Percentiles rank a stretch among this genome's conserved stretches.
Evolutionary conservation across 2,797 vertebrate genomes (phyloP).

Genomic region (Lates japonicus): DNA sequence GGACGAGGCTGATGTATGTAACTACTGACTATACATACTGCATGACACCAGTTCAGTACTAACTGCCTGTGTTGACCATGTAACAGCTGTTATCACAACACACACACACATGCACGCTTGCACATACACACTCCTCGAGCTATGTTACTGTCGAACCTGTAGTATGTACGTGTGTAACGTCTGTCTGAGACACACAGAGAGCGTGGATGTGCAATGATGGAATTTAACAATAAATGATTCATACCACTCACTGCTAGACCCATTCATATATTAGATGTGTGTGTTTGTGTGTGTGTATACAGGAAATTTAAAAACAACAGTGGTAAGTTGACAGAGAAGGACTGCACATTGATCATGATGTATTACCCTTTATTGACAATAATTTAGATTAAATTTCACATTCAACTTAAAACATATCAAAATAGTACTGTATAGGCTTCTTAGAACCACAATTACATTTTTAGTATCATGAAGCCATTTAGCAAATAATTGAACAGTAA

Average conservation of each 20-base stretch:
- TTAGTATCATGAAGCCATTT: conserved; percentile 62
- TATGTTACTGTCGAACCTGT: conserved; percentile 87
- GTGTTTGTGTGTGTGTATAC: background rate
- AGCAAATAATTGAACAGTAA: conserved; percentile 56
- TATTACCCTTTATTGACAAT: conserved; percentile 75
- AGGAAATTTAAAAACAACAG: background rate
- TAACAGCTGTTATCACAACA: conserved; percentile 70
- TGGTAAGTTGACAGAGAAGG: background rate
- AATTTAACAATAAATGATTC: conserved; percentile 96
- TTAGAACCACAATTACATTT: conserved; percentile 63
- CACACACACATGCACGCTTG: conserved; percentile 11
- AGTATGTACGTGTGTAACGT: conserved; percentile 89
- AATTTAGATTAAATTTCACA: conserved; percentile 65
- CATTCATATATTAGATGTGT: background rate
- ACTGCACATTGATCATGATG: conserved; percentile 7
- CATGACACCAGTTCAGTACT: conserved; percentile 88
- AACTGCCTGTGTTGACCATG: conserved; percentile 92
- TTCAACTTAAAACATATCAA: conserved; percentile 78
- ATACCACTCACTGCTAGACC: conserved; percentile 79
- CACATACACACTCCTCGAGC: conserved; percentile 82
- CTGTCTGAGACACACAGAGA: conserved; percentile 72
- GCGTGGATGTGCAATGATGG: conserved; percentile 87
- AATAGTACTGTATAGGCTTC: conserved; percentile 73
- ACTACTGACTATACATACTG: conserved; percentile 91
- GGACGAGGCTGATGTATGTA: conserved; percentile 75